Percentiles rank a stretch among this genome's conserved stretches.
Evolutionary conservation across 2,113 vertebrate genomes (phyloP).

Genomic region (Gasterosteus nipponicus): DNA sequence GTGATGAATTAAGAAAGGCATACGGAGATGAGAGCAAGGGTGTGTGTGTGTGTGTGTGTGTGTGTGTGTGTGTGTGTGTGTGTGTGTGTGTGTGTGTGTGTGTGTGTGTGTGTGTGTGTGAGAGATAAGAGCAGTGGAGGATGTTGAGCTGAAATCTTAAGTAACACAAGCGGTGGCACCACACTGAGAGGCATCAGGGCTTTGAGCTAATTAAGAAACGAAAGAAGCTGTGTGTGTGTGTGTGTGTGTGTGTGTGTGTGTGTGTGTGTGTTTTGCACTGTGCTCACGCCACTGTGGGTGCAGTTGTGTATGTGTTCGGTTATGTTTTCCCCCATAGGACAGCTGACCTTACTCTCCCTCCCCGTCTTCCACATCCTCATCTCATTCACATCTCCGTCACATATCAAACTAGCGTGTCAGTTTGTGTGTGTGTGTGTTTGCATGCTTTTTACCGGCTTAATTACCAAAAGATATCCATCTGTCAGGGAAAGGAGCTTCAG

Average conservation of each 20-base stretch:
- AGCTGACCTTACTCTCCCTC: not conserved
- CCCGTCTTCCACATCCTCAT: slow-evolving; percentile 2
- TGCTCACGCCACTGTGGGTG: not conserved
- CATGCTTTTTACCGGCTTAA: slow-evolving; percentile 40
- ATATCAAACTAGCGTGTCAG: slow-evolving; percentile 4
- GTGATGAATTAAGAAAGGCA: slow-evolving; percentile 53
- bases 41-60: slow-evolving; percentile 1
- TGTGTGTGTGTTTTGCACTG: not conserved
- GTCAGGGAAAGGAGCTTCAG: slow-evolving; percentile 35
- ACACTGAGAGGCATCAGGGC: slow-evolving; percentile 58
- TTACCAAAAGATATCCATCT: slow-evolving; percentile 54
- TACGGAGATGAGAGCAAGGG: slow-evolving; percentile 16
- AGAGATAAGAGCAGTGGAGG: slow-evolving; percentile 52
- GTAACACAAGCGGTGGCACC: slow-evolving; percentile 58
- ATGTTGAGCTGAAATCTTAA: slow-evolving; percentile 71
- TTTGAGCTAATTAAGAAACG: slow-evolving; percentile 69
- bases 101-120: not conserved
- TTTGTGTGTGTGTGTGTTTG: slow-evolving; percentile 8
- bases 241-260: slow-evolving; percentile 20
- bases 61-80: not conserved
- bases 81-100: slow-evolving; percentile 4
- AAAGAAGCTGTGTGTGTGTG: slow-evolving; percentile 34
- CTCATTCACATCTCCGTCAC: not conserved
- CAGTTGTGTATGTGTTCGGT: not conserved
- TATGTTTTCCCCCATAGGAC: not conserved